Percentiles rank a stretch among this genome's conserved stretches.
These are phyloP conservation scores for Myodes glareolus DNA, from an alignment of 2,113 vertebrate genomes.

Conservation along the genomic window DNA sequence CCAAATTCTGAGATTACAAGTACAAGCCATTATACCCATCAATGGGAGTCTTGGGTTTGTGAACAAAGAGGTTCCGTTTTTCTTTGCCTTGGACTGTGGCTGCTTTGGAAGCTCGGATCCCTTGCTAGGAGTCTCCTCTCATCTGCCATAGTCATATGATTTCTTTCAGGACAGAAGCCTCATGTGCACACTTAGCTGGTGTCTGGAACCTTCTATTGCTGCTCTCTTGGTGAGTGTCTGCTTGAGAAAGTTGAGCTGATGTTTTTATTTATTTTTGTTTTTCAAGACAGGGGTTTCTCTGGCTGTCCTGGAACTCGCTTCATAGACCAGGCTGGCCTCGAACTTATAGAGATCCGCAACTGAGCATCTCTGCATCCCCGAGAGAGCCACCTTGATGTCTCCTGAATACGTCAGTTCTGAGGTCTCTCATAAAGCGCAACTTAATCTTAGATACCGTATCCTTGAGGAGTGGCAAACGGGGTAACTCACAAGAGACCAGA, in stretches of 20 bases:
- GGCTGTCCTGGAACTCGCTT: background rate
- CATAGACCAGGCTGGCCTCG: background rate
- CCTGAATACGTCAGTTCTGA: background rate
- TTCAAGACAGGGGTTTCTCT: background rate
- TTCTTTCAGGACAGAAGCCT: background rate
- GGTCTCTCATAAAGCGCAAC: background rate
- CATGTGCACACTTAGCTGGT: background rate
- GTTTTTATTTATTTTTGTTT: background rate
- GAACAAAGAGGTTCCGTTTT: background rate
- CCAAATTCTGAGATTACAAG: background rate
- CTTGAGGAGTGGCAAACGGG: background rate
- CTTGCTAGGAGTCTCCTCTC: background rate
- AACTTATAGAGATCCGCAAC: background rate
- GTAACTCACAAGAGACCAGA: background rate
- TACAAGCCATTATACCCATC: background rate
- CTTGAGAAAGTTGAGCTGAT: background rate
- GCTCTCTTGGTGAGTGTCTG: background rate
- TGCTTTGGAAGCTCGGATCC: background rate
- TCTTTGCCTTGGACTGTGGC: background rate
- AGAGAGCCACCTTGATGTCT: background rate
- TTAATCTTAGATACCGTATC: background rate
- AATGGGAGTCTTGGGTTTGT: background rate
- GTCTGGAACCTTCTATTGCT: background rate
- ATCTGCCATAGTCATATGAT: background rate
- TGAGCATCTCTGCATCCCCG: background rate